Percentiles rank a stretch among this genome's conserved stretches.
phyloP scores from a whole-genome alignment of 2,113 vertebrate species.

The Trematomus loennbergii region DNA sequence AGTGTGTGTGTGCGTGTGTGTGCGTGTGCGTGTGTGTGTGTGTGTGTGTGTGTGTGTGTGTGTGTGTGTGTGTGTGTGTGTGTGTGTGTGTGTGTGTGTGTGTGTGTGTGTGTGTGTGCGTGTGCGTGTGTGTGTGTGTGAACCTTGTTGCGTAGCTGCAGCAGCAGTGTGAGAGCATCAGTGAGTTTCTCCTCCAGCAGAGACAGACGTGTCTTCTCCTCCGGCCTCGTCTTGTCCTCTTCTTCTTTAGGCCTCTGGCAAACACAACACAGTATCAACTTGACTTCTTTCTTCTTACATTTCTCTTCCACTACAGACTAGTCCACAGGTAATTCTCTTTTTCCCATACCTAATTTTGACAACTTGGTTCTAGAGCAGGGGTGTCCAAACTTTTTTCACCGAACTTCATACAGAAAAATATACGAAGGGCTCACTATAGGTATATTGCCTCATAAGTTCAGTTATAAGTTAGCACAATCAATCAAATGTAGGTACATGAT shows the following conservation, averaged over 20 bases:
- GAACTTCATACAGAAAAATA: too few species aligned
- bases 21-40: not conserved
- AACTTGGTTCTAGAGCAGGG: too few species aligned
- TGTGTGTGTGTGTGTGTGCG: not conserved
- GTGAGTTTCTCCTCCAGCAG: slow-evolving; percentile 81
- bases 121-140: slow-evolving; percentile 2
- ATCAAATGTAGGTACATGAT: too few species aligned
- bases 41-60: slow-evolving; percentile 2
- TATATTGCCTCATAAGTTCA: too few species aligned
- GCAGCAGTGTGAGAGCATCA: slow-evolving; percentile 76
- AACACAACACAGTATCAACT: not conserved
- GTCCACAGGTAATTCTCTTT: too few species aligned
- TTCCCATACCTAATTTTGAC: too few species aligned
- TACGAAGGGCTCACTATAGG: too few species aligned
- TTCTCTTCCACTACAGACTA: too few species aligned
- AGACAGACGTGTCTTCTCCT: slow-evolving; percentile 67
- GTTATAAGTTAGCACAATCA: too few species aligned
- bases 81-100: slow-evolving; percentile 2
- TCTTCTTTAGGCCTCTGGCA: slow-evolving; percentile 58
- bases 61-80: not conserved
- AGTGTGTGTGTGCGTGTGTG: not conserved
- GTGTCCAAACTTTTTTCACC: too few species aligned
- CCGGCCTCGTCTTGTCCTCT: slow-evolving; percentile 29
- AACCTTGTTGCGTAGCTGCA: slow-evolving; percentile 79
- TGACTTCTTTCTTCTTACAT: not conserved